Conservation (phyloP, 2,113 vertebrate species). For the Piaya cayana region DNA sequence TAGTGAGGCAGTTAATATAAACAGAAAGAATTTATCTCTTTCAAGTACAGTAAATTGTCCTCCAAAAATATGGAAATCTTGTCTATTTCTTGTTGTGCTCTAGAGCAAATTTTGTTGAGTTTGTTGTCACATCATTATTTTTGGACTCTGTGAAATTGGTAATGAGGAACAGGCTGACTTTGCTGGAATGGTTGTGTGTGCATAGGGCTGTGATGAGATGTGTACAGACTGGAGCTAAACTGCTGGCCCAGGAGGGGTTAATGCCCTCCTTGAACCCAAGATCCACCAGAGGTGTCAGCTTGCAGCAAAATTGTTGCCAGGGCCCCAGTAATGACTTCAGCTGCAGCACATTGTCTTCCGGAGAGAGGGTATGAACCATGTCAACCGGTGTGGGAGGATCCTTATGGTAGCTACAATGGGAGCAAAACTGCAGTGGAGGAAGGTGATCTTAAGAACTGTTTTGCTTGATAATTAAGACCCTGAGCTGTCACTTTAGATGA, state of each 20-base stretch:
- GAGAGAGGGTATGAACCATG: neutral
- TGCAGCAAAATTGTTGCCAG: neutral
- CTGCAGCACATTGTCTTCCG: neutral
- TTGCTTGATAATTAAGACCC: neutral
- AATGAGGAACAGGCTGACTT: constrained; percentile 60
- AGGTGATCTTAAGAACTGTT: neutral
- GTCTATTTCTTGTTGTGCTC: constrained; percentile 79
- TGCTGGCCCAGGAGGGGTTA: neutral
- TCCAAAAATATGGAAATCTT: constrained; percentile 73
- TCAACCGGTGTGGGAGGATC: accelerated
- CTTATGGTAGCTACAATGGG: neutral
- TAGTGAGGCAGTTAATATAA: constrained; percentile 80
- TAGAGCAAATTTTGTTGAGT: constrained; percentile 80
- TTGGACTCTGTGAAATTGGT: constrained; percentile 66
- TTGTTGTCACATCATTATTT: constrained; percentile 76
- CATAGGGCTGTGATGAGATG: neutral
- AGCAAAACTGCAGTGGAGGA: neutral
- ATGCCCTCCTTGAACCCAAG: neutral
- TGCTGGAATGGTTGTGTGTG: neutral
- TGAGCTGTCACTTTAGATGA: neutral
- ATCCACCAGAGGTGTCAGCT: neutral
- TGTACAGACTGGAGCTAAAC: neutral
- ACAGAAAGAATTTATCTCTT: constrained; percentile 80
- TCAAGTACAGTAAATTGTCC: constrained; percentile 75
- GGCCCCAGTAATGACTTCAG: neutral